Base-by-base conservation (phyloP, 1,140 invertebrate species). In the Drosophila pallidifrons region DNA sequence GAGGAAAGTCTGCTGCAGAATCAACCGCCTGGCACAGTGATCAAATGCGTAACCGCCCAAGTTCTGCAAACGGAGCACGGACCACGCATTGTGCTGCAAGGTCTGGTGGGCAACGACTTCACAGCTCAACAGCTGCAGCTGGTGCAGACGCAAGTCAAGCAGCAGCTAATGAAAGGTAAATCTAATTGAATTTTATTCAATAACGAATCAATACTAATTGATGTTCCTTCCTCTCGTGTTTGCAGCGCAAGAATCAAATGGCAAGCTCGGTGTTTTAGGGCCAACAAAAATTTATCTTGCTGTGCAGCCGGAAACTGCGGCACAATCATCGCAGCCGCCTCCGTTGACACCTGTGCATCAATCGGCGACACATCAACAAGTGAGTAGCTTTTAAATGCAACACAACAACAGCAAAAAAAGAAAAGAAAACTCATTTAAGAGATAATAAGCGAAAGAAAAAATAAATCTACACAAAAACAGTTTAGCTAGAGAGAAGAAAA, bases 101-200 rank as follows among this genome's bases (percentile, higher is more conserved):
- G 97, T 4, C 92, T 97, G 3, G 96, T 96, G 69, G 96, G 96
- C 0, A 95, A 96, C 52, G 96, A 97, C 73, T 96, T 98, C 69
- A 96, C 96, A 0, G 95, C 95, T 1, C 96, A 96, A 68, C 97
- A 98, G 92, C 83, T 97, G 54, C 94, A 95, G 0, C 94, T 96
- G 67, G 96, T 98, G 0, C 96, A 97, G 81, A 96, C 97, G 78
- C 97, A 98, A 94, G 96, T 98, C 1, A 97, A 97, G 93, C 96
- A 97, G 82, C 96, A 97, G 89, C 91, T 97, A 35, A 93, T 97
- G 35, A 97, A 97, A 95, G 96, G 96, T 96, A 91, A 92, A 38
- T 49, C 3, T 1, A 1, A 5, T 16, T 25, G 7, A 13, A 20
- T 16, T 13, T 1, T 65, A 16, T 3, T 7, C 8, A 25, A 0